Base-by-base conservation (phyloP, 1,140 invertebrate species). In the Drosophila suzukii region DNA sequence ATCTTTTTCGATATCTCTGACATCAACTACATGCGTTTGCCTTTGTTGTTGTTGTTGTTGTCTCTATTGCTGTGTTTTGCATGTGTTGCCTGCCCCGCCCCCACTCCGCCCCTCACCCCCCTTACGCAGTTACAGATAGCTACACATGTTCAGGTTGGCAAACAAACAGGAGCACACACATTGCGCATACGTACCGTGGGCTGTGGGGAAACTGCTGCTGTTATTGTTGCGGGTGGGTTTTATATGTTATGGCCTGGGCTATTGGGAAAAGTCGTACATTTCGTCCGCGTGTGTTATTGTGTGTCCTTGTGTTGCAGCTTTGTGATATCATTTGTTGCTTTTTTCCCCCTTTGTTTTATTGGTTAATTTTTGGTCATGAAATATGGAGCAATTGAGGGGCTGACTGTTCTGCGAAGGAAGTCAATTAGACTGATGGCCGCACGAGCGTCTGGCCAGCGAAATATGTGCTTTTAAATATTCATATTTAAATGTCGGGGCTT, bases 121-220 rank as follows among this genome's bases (percentile, higher is more conserved):
- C 39, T 36, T 46, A 41, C 47, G 30, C 61, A 63, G 70, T 62
- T 85, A 78, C 83, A 75, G 83, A 82, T 75, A 86, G 83, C 83
- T 88, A 86, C 83, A 86, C 79, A 86, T 88, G 82, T 88, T 88
- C 82, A 86, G 83, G 83, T 88, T 81, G 81, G 73, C 78, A 81
- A 81, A 80, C 81, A 70, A 67, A 71, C 67, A 68, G 34, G 30
- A 20, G 30, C 59, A 30, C 65, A 71, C 53, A 85, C 62, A 85
- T 81, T 80, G 73, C 81, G 72, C 67, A 84, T 81, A 81, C 81
- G 81, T 81, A 80, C 61, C 61, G 81, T 70, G 76, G 82, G 17
- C 70, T 8, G 17, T 68, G 70, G 81, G 77, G 75, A 75, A 81
- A 82, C 75, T 71, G 68, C 68, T 71, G 41, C 73, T 75, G 75